A percentile compares a stretch with the other conserved stretches of the same genome.
These are phyloP conservation scores for Epistrophe eligans DNA, from an alignment of 2,888 invertebrate species.

Conservation along the genomic window DNA sequence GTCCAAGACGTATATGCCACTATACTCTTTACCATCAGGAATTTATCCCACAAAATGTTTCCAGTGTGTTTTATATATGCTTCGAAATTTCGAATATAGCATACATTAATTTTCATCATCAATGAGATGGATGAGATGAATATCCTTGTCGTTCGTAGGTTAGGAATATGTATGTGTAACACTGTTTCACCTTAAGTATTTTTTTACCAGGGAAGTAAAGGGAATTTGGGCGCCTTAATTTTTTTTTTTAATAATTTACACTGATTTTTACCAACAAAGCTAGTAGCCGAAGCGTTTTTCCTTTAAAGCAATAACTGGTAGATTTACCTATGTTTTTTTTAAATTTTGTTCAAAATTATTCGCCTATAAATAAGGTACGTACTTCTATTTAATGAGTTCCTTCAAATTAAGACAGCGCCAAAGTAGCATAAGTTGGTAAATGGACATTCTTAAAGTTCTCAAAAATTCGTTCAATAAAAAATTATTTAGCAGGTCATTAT, in stretches of 20 bases:
- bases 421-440: too few relatives aligned
- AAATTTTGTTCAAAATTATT: too few relatives aligned
- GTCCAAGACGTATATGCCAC: slow-evolving; percentile 17
- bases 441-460: too few relatives aligned
- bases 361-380: too few relatives aligned
- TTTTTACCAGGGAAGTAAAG: background rate
- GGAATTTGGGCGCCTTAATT: background rate
- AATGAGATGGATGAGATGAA: slow-evolving; percentile 42
- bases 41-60: slow-evolving; percentile 50
- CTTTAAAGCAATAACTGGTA: too few relatives aligned
- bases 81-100: slow-evolving; percentile 37
- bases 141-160: background rate
- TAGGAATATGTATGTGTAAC: background rate
- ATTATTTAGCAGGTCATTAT: too few relatives aligned
- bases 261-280: too few relatives aligned
- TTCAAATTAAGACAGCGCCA: too few relatives aligned
- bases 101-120: slow-evolving; percentile 70
- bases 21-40: background rate
- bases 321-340: too few relatives aligned
- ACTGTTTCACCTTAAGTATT: slow-evolving; percentile 16
- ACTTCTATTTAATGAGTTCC: too few relatives aligned
- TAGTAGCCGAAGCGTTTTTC: too few relatives aligned
- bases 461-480: too few relatives aligned
- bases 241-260: background rate
- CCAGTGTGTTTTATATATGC: slow-evolving; percentile 50